Conservation (phyloP, 2,888 invertebrate genomes). For the Tyria jacobaeae region DNA sequence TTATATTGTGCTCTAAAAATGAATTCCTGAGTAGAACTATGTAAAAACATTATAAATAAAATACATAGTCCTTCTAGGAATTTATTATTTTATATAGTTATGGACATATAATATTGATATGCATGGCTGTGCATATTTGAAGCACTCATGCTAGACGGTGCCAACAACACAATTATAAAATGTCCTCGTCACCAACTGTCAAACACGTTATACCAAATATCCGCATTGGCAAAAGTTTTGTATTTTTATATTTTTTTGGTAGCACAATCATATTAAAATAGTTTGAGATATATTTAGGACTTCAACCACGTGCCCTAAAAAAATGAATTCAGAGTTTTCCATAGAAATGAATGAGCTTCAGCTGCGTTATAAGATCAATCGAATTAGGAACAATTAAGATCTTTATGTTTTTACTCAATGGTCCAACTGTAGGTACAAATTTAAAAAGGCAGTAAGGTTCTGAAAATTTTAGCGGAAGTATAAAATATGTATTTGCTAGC, state of each 20-base stretch:
- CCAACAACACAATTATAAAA: slow-evolving; percentile 69
- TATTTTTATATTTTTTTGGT: background rate
- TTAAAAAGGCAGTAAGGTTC: background rate
- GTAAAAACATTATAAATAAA: too few relatives aligned
- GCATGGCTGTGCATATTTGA: slow-evolving; percentile 47
- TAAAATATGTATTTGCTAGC: background rate
- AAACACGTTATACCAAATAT: slow-evolving; percentile 57
- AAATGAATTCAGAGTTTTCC: background rate
- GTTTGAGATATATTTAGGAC: background rate
- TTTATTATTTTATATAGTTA: background rate
- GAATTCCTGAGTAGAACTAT: too few relatives aligned
- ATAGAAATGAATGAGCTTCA: too few relatives aligned
- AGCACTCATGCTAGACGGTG: slow-evolving; percentile 57
- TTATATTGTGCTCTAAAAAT: too few relatives aligned
- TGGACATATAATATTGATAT: background rate
- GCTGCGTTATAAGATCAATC: too few relatives aligned
- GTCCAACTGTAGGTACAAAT: background rate
- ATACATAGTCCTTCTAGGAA: too few relatives aligned
- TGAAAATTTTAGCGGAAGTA: background rate
- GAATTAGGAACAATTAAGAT: too few relatives aligned
- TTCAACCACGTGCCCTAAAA: background rate
- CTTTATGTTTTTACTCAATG: background rate
- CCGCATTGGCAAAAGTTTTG: slow-evolving; percentile 31
- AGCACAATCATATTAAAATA: background rate
- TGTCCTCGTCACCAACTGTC: slow-evolving; percentile 64